These are phyloP conservation scores for Lathronympha strigana DNA, from an alignment of 2,888 invertebrate genomes.

Conservation along the genomic window DNA sequence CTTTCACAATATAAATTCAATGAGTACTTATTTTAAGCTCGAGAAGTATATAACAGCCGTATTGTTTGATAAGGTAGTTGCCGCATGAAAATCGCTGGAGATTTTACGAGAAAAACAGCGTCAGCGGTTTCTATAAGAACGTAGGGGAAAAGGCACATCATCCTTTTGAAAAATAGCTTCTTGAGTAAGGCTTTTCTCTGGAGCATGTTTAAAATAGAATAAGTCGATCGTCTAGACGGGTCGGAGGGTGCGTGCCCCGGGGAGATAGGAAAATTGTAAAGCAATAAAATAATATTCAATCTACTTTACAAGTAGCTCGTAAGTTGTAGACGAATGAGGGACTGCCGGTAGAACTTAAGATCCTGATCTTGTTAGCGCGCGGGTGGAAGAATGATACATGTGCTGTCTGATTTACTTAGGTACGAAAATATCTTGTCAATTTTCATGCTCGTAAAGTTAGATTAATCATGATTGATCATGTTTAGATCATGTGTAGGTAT, in stretches of 20 bases:
- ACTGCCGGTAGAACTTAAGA: conserved; percentile 13
- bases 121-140: conserved; percentile 20
- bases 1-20: neutral
- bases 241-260: conserved; percentile 65
- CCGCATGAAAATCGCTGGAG: too few relatives aligned
- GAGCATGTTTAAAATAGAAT: conserved; percentile 60
- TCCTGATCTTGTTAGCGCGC: conserved; percentile 19
- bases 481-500: too few relatives aligned
- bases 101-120: neutral
- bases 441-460: too few relatives aligned
- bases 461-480: too few relatives aligned
- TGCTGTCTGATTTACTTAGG: conserved; percentile 1
- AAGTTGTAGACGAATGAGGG: conserved; percentile 36
- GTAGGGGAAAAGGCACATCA: conserved; percentile 46
- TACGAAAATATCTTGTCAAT: neutral
- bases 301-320: conserved; percentile 49
- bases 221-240: conserved; percentile 76
- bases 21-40: too few relatives aligned
- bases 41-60: too few relatives aligned
- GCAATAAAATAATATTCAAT: conserved; percentile 72
- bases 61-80: too few relatives aligned
- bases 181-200: conserved; percentile 58
- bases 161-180: conserved; percentile 54
- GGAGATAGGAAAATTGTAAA: conserved; percentile 69
- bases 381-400: conserved; percentile 1